Base-by-base conservation (phyloP, 2,797 vertebrate genomes). In the Synanceia verrucosa region DNA sequence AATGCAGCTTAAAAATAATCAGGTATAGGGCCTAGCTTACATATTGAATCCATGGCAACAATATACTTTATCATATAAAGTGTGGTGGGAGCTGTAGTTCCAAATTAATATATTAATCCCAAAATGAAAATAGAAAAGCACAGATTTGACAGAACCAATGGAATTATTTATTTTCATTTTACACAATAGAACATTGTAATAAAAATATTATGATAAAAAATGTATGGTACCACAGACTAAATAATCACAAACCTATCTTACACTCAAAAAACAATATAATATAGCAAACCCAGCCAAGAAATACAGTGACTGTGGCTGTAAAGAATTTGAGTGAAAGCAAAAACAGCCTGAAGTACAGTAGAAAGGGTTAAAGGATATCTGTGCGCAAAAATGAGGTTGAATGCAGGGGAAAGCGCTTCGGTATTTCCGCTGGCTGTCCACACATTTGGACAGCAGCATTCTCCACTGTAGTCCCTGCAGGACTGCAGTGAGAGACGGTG, bases 401-500 rank as follows among this genome's bases (percentile, higher is more conserved):
- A 66, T 59, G 48, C 31, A 47, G 52, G 43, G n/a, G 6, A 24
- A 26, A 37, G 60, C 41, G 55, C 23, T 46, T 48, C 18, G 57
- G 43, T 76, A 70, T 82, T 84, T 89, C 60, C n/a, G 1, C 61
- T 47, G 9, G 65, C 55, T 78, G 68, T 89, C 60, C 75, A 87
- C 76, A 86, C 76, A 70, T 84, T 82, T 84, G 81, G 73, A 84
- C 75, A 82, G 60, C 34, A 72, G 46, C 64, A 60, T 29, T 62
- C 46, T 21, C 39, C 47, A 57, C 63, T 75, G 57, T 43, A 24
- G 57, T 71, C 73, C 57, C 83, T 33, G 31, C 41, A 37, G 68
- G 65, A 29, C 76, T 62, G 65, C 19, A 74, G 65, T 28, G 52
- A 67, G 72, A 67, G 28, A 29, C 61, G 59, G 43, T 51, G 67